Percentiles rank a stretch among this genome's conserved stretches.
These are phyloP conservation scores for Ophioderma brevispina DNA, from an alignment of 35 echinoderm and acorn worm genomes.

Conservation along the genomic window DNA sequence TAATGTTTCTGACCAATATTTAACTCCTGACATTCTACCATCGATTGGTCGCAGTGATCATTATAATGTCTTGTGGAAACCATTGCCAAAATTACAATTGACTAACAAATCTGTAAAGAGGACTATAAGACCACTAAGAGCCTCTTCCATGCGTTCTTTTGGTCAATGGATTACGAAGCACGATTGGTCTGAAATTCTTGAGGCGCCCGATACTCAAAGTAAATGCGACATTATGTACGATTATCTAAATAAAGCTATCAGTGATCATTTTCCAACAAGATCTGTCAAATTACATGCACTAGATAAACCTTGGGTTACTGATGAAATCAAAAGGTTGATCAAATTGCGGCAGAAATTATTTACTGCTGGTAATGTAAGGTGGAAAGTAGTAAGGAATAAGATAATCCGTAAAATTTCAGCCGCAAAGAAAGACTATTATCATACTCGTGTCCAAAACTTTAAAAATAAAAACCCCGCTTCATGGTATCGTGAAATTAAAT, in stretches of 20 bases:
- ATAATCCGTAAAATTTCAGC: neutral
- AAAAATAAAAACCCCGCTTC: neutral
- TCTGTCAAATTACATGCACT: neutral
- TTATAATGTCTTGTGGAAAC: neutral
- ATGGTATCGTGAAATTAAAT: neutral
- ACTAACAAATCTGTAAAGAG: neutral
- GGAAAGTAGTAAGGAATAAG: neutral
- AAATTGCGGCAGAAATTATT: neutral
- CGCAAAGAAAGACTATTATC: neutral
- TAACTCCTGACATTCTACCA: neutral
- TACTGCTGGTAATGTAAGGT: neutral
- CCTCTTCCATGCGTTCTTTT: neutral
- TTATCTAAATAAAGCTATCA: neutral
- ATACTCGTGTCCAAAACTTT: neutral
- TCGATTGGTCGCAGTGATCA: constrained; percentile 20
- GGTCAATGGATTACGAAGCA: neutral
- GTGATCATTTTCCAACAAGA: neutral
- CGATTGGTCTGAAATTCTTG: neutral
- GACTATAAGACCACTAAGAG: neutral
- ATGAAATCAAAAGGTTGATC: neutral
- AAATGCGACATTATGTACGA: neutral
- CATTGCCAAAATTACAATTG: neutral
- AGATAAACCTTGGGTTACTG: neutral
- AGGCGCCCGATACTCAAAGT: too few species aligned
- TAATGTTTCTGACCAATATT: neutral